Conservation (phyloP, 2,113 vertebrate species). For the Mus spicilegus region DNA sequence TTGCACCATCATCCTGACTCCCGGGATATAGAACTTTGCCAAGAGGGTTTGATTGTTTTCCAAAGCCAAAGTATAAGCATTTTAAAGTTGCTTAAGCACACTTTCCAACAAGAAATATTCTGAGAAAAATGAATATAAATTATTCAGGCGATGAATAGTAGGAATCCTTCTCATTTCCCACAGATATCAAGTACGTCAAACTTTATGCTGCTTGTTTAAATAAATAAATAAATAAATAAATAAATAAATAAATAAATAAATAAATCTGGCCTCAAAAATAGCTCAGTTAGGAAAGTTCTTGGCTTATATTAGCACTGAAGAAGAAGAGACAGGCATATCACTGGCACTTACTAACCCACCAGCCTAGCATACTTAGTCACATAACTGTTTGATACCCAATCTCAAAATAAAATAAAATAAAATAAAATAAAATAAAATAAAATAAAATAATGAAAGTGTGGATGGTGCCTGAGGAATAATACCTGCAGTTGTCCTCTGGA, state of each 20-base stretch:
- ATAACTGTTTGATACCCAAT: background rate
- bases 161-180: background rate
- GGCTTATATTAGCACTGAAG: background rate
- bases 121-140: background rate
- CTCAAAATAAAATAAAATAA: background rate
- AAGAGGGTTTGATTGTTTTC: slow-evolving; percentile 50
- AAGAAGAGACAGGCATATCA: background rate
- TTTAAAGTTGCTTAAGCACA: slow-evolving; percentile 38
- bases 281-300: background rate
- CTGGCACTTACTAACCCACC: background rate
- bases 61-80: slow-evolving; percentile 59
- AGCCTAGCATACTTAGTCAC: background rate
- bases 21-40: slow-evolving; percentile 29
- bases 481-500: background rate
- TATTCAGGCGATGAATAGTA: background rate
- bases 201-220: background rate
- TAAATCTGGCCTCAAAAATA: background rate
- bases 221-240: background rate
- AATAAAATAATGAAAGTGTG: background rate
- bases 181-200: background rate
- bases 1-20: slow-evolving; percentile 43
- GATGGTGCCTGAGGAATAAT: background rate
- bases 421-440: too few relatives aligned
- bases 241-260: background rate
- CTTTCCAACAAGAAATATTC: background rate